Evolutionary conservation across 2,888 invertebrate species (phyloP).

Genomic region (Megamerina dolium): DNA sequence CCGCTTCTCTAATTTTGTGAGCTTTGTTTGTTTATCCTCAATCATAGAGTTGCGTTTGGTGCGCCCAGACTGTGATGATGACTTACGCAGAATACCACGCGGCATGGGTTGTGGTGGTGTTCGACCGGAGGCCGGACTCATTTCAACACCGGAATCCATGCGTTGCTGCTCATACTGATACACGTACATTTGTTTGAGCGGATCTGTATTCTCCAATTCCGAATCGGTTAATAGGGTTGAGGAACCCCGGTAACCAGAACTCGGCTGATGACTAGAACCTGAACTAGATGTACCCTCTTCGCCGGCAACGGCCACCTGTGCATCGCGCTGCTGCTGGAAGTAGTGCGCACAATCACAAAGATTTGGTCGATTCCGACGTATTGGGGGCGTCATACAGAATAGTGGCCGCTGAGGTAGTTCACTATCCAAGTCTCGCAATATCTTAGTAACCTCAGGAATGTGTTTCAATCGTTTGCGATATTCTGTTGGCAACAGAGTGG

Average conservation of each 20-base stretch:
- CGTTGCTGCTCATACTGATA: conserved; percentile 75
- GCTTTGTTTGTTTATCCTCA: conserved; percentile 55
- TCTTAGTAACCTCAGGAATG: conserved; percentile 65
- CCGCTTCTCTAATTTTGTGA: conserved; percentile 54
- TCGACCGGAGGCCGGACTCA: conserved; percentile 46
- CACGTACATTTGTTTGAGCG: conserved; percentile 60
- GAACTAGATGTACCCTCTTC: conserved; percentile 34
- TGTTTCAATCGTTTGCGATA: conserved; percentile 70
- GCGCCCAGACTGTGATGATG: conserved; percentile 43
- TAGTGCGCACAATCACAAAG: conserved; percentile 47
- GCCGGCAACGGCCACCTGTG: conserved; percentile 18
- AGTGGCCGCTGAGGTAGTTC: conserved; percentile 54
- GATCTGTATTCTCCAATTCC: conserved; percentile 36
- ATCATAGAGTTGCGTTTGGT: conserved; percentile 75
- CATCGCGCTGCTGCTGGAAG: conserved; percentile 30
- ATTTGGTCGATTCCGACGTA: conserved; percentile 56
- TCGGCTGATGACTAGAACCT: conserved; percentile 67
- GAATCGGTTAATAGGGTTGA: conserved; percentile 77
- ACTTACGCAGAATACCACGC: conserved; percentile 42
- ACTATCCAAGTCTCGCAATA: conserved; percentile 47
- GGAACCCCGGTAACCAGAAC: conserved; percentile 80
- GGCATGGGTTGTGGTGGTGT: conserved; percentile 60
- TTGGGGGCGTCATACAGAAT: conserved; percentile 55
- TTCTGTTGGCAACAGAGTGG: conserved; percentile 79
- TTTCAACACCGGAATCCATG: conserved; percentile 53